Evolutionary conservation across 2,113 vertebrate species (phyloP), one percentile per base, ranked within the genome.

Genomic region (Bos javanicus): DNA sequence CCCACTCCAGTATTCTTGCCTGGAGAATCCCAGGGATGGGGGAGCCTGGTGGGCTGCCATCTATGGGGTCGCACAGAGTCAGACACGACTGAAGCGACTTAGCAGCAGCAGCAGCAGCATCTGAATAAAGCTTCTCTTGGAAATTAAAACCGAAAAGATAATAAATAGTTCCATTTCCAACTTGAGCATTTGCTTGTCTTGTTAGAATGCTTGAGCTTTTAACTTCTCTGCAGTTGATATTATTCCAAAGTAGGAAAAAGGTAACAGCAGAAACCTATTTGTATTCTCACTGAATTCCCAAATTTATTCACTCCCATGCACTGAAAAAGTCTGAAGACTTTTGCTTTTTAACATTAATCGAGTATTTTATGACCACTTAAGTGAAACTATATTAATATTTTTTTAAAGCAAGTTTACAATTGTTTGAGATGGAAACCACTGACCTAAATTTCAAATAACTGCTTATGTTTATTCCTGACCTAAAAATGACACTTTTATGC

Each of bases 51-150:
- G 39, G 39, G 39, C 39, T 39, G 4, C 39, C 39, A 4, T 39
- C 39, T 39, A 39, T 39, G 39, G 39, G 39, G 39, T 39, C 39
- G 39, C 39, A 39, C 39, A 39, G 39, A 39, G 39, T 39, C 39
- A 39, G 39, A 39, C 39, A 39, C 39, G 1, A 39, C 39, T 39
- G 39, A 39, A 39, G 39, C 39, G 39, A 39, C 39, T 39, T 39
- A 39, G 4, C 39, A 39, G 39, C 39, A 39, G 39, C 39, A 39
- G 39, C 39, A 39, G 39, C 39, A 39, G 1, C 96, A 98, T 95
- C 94, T 97, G 97, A 97, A 97, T 96, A 91, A 97, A 98, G 59
- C 87, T 85, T 57, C 90, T 86, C 96, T 96, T 98, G 2, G 50
- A 90, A 90, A 89, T 86, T 39, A 93, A 57, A 96, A 84, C 10